Evolutionary conservation across 2,888 invertebrate genomes (phyloP).

Genomic region (Tipula lateralis): DNA sequence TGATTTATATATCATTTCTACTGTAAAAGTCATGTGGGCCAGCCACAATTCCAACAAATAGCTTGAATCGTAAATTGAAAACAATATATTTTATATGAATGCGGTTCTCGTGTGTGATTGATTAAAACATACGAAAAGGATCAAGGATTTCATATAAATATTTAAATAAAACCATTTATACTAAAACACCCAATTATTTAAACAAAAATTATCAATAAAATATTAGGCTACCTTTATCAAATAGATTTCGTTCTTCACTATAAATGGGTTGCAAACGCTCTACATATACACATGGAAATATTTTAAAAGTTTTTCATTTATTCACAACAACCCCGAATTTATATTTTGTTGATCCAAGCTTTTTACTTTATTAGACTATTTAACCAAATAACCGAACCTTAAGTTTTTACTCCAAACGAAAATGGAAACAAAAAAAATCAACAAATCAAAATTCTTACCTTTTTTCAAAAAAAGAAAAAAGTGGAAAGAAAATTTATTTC

Average conservation of each 20-base stretch:
- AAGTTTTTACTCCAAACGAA: neutral
- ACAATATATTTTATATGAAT: neutral
- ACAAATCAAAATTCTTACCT: conserved; percentile 11
- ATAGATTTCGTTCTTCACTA: neutral
- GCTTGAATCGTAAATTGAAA: neutral
- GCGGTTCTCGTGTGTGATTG: neutral
- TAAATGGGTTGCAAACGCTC: no score
- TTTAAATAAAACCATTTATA: neutral
- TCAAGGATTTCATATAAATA: neutral
- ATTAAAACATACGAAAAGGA: neutral
- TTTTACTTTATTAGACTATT: conserved; percentile 6
- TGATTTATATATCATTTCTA: neutral
- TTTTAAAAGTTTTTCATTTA: neutral
- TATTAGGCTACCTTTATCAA: conserved; percentile 19
- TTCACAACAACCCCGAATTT: conserved; percentile 11
- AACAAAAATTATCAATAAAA: neutral
- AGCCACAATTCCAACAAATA: neutral
- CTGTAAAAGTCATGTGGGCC: neutral
- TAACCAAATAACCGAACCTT: neutral
- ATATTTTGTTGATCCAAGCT: neutral
- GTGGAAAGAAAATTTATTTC: neutral
- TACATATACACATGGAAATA: neutral
- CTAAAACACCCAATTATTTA: conserved; percentile 24
- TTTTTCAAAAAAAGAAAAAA: neutral
- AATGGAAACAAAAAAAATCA: neutral